Evolutionary conservation across 2,888 invertebrate genomes (phyloP).

Genomic region (Amblyteles armatorius): DNA sequence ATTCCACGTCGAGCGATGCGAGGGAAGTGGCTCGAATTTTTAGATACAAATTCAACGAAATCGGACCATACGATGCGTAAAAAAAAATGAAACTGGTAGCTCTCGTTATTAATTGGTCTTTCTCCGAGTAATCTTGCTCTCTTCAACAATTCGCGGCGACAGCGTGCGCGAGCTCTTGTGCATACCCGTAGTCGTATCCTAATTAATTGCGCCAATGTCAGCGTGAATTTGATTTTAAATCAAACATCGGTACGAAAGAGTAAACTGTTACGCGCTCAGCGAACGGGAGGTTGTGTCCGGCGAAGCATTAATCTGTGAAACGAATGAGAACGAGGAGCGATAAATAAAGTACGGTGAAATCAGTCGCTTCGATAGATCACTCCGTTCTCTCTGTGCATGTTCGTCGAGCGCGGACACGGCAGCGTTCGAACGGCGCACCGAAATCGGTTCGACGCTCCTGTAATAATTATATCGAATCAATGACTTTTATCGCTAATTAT

Average conservation of each 20-base stretch:
- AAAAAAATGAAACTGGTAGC: conserved; percentile 63
- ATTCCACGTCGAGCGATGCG: too few species aligned
- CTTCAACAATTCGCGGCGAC: conserved; percentile 37
- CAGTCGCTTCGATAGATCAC: conserved; percentile 17
- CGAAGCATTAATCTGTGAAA: conserved; percentile 51
- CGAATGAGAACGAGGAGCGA: conserved; percentile 11
- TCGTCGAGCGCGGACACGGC: background rate
- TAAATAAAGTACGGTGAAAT: conserved; percentile 20
- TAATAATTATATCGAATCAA: conserved; percentile 22
- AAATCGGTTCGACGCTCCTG: conserved; percentile 10
- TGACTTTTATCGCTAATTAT: conserved; percentile 31
- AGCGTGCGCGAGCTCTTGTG: background rate
- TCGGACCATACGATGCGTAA: conserved; percentile 11
- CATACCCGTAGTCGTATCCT: conserved; percentile 10
- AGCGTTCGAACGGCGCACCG: background rate
- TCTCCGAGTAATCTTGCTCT: conserved; percentile 56
- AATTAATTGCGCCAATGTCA: conserved; percentile 46
- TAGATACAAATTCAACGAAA: too few species aligned
- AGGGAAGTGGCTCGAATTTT: too few species aligned
- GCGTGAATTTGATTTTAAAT: conserved; percentile 45
- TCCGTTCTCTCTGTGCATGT: background rate
- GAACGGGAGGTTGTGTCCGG: conserved; percentile 1
- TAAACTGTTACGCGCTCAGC: background rate
- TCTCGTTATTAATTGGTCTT: conserved; percentile 64
- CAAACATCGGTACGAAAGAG: conserved; percentile 24